These are phyloP conservation scores for Hippocampus mohnikei DNA, from an alignment of 2,113 vertebrate genomes.

Conservation along the genomic window DNA sequence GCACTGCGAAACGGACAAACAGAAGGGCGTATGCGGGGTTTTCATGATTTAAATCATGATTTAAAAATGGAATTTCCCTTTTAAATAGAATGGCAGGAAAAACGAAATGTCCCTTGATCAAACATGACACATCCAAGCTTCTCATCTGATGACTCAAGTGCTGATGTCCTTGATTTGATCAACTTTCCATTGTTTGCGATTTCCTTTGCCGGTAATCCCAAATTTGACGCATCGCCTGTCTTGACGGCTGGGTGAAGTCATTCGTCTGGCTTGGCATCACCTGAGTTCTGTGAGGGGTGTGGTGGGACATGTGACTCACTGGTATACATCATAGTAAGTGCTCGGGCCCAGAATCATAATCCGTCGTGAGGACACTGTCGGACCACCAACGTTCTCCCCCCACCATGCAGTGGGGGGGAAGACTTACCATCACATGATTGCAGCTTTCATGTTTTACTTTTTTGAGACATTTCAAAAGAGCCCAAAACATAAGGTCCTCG, in stretches of 20 bases:
- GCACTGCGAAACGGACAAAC: background rate
- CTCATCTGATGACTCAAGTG: constrained; percentile 4
- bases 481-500: no score
- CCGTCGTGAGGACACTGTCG: constrained; percentile 27
- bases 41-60: no score
- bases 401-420: background rate
- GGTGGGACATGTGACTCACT: constrained; percentile 51
- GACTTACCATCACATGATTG: constrained; percentile 58
- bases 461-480: no score
- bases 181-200: constrained; percentile 15
- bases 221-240: constrained; percentile 35
- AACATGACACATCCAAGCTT: background rate
- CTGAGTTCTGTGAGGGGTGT: constrained; percentile 44
- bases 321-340: constrained; percentile 36
- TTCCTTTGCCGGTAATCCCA: constrained; percentile 4
- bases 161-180: constrained; percentile 10
- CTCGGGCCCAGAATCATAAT: constrained; percentile 46
- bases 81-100: background rate
- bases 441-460: no score
- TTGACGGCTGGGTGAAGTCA: constrained; percentile 12
- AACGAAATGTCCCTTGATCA: background rate
- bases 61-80: background rate
- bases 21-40: background rate
- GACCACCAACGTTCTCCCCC: constrained; percentile 31
- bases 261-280: constrained; percentile 32